Percentiles rank a stretch among this genome's conserved stretches.
These are phyloP conservation scores for Pristis pectinata DNA, from an alignment of 2,797 vertebrate species.

Conservation along the genomic window DNA sequence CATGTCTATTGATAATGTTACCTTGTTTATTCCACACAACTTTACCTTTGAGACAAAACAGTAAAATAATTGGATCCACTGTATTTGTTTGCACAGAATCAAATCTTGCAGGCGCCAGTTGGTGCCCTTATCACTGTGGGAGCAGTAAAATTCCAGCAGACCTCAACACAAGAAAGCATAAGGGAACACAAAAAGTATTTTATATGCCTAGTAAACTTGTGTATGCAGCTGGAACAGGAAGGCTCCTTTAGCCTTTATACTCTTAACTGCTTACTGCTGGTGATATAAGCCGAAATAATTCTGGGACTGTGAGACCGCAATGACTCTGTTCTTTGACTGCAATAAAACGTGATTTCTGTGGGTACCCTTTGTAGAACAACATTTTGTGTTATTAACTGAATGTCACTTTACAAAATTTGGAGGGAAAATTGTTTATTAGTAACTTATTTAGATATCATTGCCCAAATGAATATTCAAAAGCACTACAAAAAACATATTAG, in stretches of 20 bases:
- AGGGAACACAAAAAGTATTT: slow-evolving; percentile 58
- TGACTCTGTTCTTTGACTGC: not conserved
- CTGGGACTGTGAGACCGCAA: not conserved
- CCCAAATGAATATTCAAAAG: not conserved
- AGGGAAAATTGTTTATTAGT: not conserved
- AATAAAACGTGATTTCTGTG: not conserved
- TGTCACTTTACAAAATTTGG: not conserved
- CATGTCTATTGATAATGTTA: slow-evolving; percentile 26
- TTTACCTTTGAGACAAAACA: slow-evolving; percentile 12
- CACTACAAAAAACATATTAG: too few relatives aligned
- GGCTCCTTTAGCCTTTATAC: not conserved
- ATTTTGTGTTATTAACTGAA: not conserved
- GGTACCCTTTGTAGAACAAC: not conserved
- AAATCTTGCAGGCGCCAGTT: slow-evolving; percentile 65
- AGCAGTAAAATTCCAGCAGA: slow-evolving; percentile 56
- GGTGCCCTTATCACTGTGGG: slow-evolving; percentile 60
- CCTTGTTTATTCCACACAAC: slow-evolving; percentile 23
- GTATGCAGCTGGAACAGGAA: slow-evolving; percentile 28
- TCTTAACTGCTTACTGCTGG: slow-evolving; percentile 12
- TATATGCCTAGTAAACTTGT: slow-evolving; percentile 50
- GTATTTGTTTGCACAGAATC: slow-evolving; percentile 45
- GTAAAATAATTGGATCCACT: slow-evolving; percentile 23
- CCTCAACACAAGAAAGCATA: slow-evolving; percentile 54
- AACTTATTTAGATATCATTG: not conserved
- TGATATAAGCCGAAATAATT: not conserved